These are phyloP conservation scores for Orthosia gracilis DNA, from an alignment of 2,888 invertebrate species.

Conservation along the genomic window DNA sequence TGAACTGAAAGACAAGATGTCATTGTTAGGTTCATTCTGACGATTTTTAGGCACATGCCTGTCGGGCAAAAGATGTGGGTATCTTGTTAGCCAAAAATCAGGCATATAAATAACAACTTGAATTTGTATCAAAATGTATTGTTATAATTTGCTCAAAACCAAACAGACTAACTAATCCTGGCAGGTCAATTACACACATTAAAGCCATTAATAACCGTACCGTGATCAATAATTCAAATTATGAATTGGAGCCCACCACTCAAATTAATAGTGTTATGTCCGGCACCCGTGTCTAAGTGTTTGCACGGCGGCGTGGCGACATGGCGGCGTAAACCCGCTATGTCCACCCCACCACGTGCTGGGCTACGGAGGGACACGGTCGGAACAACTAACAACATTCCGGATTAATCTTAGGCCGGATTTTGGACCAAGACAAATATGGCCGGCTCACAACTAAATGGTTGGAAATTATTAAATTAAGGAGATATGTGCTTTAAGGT, in stretches of 20 bases:
- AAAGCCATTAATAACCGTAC: constrained; percentile 43
- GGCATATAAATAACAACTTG: too few species aligned
- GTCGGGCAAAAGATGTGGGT: too few species aligned
- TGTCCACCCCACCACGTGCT: constrained; percentile 70
- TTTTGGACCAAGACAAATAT: constrained; percentile 89
- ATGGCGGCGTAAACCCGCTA: constrained; percentile 66
- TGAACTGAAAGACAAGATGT: too few species aligned
- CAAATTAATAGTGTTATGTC: constrained; percentile 67
- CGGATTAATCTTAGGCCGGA: constrained; percentile 87
- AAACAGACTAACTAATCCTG: constrained; percentile 1
- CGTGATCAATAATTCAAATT: constrained; percentile 64
- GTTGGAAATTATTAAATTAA: constrained; percentile 89
- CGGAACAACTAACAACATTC: constrained; percentile 84
- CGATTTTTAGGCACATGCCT: too few species aligned
- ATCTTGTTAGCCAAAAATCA: too few species aligned
- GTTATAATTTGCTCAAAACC: too few species aligned
- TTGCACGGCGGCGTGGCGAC: constrained; percentile 66
- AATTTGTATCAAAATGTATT: too few species aligned
- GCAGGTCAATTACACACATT: constrained; percentile 47
- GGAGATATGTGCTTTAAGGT: constrained; percentile 78
- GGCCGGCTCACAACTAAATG: constrained; percentile 83
- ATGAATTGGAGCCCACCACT: constrained; percentile 56
- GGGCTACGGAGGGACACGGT: constrained; percentile 67
- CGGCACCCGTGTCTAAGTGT: constrained; percentile 73
- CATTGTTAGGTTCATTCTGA: too few species aligned